phyloP scores from a whole-genome alignment of 2,113 vertebrate genomes.

The Petrocephalus zakoni region DNA sequence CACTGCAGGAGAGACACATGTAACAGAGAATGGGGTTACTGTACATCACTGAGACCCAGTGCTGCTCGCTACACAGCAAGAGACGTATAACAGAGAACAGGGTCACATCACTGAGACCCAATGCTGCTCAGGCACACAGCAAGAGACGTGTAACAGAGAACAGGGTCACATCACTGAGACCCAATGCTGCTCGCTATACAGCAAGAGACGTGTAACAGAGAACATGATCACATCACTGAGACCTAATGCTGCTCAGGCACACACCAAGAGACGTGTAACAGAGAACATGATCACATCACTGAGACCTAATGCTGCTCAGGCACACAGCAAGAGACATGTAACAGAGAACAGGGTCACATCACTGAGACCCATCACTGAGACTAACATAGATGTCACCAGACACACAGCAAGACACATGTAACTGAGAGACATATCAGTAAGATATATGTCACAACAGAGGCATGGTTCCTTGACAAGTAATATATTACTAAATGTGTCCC shows the following conservation, averaged over 20 bases:
- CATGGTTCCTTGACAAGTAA: not conserved
- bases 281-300: too few relatives aligned
- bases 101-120: not conserved
- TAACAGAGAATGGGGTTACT: not conserved
- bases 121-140: not conserved
- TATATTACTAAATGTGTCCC: not conserved
- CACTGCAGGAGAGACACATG: conserved; percentile 46
- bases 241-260: too few relatives aligned
- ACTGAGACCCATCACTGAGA: not conserved
- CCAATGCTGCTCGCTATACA: not conserved
- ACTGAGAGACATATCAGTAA: too few relatives aligned
- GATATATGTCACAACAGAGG: not conserved
- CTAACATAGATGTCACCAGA: too few relatives aligned
- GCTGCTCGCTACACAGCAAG: not conserved
- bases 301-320: too few relatives aligned
- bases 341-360: not conserved
- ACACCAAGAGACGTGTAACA: too few relatives aligned
- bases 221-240: too few relatives aligned
- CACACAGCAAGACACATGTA: too few relatives aligned
- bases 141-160: not conserved
- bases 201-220: not conserved
- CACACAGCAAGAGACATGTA: not conserved
- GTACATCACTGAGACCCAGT: not conserved
- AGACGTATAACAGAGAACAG: not conserved
- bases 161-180: not conserved